A percentile compares a stretch with the other conserved stretches of the same genome.
phyloP scores from a whole-genome alignment of 2,888 invertebrate species.

The Tipula helvola region DNA sequence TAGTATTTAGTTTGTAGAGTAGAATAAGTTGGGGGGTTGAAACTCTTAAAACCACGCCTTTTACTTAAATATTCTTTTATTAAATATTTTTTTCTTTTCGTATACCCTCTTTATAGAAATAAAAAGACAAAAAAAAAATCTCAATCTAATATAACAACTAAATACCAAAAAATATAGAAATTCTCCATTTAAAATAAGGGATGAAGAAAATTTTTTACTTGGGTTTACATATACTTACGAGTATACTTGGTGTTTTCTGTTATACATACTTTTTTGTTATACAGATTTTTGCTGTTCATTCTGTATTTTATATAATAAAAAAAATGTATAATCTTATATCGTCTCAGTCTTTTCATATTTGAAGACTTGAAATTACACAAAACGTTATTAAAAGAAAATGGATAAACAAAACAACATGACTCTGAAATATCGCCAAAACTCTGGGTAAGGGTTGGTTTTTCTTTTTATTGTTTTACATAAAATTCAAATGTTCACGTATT shows the following conservation, averaged over 20 bases:
- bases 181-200: background rate
- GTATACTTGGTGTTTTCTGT: background rate
- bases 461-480: background rate
- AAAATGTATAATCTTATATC: background rate
- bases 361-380: background rate
- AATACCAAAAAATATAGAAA: background rate
- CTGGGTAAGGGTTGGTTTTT: background rate
- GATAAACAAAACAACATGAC: background rate
- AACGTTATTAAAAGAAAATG: background rate
- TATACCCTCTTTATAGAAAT: background rate
- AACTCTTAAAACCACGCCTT: background rate
- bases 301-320: background rate
- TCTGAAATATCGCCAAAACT: background rate
- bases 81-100: background rate
- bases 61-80: background rate
- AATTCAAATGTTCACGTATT: constrained; percentile 4
- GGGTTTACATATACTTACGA: background rate
- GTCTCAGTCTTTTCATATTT: background rate
- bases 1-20: background rate
- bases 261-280: background rate
- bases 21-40: background rate
- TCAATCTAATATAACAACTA: background rate
- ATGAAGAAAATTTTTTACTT: background rate
- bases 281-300: background rate
- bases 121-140: background rate